phyloP scores from a whole-genome alignment of 1,140 invertebrate genomes.

The Stratiolaelaps scimitus region DNA sequence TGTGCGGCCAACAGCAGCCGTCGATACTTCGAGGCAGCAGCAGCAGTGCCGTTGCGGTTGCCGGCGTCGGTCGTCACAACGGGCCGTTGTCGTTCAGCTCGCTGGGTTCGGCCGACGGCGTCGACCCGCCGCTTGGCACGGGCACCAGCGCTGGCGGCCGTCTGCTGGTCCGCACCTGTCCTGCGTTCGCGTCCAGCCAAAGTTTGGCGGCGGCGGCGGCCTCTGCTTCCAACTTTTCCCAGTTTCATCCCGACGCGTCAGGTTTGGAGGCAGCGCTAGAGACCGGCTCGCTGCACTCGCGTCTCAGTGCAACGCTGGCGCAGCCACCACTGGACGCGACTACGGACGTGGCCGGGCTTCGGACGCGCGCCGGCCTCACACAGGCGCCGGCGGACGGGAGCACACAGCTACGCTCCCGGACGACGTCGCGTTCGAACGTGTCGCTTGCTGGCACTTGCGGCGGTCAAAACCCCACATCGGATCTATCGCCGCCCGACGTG shows the following conservation, averaged over 20 bases:
- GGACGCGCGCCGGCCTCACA: conserved; percentile 25
- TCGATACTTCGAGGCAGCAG: too few species aligned
- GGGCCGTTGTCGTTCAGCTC: too few species aligned
- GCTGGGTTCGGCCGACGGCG: too few species aligned
- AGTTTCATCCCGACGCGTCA: neutral
- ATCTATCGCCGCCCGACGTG: conserved; percentile 39
- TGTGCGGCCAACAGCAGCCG: too few species aligned
- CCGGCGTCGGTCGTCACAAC: too few species aligned
- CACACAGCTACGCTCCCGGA: conserved; percentile 21
- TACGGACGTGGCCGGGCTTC: conserved; percentile 7
- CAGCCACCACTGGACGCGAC: too few species aligned
- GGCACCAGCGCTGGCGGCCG: too few species aligned
- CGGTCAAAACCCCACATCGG: conserved; percentile 32
- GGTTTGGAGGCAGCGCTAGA: neutral
- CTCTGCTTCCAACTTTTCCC: too few species aligned
- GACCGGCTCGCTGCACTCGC: conserved; percentile 5
- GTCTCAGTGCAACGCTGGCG: neutral
- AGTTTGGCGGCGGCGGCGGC: conserved; percentile 24
- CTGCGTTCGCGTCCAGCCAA: conserved; percentile 36
- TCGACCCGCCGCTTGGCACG: too few species aligned
- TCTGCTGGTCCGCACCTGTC: too few species aligned
- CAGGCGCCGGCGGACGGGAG: neutral
- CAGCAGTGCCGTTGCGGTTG: too few species aligned
- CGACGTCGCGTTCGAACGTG: conserved; percentile 15
- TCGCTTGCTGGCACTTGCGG: neutral